Evolutionary conservation across 2,797 vertebrate genomes (phyloP).

Genomic region (Pseudomugil gertrudae): DNA sequence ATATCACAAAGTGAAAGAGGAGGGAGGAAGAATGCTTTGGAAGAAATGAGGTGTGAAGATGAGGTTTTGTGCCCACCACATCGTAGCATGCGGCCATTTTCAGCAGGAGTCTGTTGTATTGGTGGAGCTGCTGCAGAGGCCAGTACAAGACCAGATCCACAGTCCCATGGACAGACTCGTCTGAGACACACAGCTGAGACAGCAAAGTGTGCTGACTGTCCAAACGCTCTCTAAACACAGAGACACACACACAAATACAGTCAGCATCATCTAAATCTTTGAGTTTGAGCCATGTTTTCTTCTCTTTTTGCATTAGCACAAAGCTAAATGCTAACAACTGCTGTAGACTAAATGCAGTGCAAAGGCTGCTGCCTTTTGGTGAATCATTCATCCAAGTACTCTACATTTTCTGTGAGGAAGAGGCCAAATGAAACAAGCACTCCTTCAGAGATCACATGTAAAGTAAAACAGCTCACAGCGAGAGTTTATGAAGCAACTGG

Average conservation of each 20-base stretch:
- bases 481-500: conserved; percentile 88
- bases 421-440: neutral
- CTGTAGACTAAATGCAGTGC: neutral
- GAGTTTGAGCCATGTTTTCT: neutral
- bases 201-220: conserved; percentile 85
- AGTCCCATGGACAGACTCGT: conserved; percentile 74
- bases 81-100: conserved; percentile 94
- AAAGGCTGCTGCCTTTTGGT: neutral
- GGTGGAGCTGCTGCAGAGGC: conserved; percentile 89
- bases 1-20: neutral
- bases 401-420: neutral
- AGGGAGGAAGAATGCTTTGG: neutral
- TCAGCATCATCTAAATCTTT: neutral
- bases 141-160: conserved; percentile 87
- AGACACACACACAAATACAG: conserved; percentile 7
- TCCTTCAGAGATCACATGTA: neutral
- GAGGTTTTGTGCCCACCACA: conserved; percentile 84
- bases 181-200: conserved; percentile 83
- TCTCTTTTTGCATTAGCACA: neutral
- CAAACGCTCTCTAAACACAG: conserved; percentile 84
- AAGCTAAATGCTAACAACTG: neutral
- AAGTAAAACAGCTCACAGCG: conserved; percentile 83
- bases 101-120: conserved; percentile 88
- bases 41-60: conserved; percentile 1
- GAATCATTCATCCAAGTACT: neutral